Conservation (phyloP, 1,140 invertebrate species). For the Trichonephila clavata region DNA sequence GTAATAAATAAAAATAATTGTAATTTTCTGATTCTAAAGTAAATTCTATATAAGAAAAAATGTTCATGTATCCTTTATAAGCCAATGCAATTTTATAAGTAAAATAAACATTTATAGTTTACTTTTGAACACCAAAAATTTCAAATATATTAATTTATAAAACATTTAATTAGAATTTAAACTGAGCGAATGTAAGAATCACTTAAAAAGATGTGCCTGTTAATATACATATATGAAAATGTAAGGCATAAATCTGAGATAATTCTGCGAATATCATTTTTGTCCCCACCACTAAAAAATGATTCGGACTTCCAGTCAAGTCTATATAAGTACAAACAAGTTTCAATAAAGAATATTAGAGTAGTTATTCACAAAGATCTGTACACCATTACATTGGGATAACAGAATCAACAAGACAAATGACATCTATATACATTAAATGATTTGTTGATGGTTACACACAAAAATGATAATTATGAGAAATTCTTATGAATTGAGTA, state of each 20-base stretch:
- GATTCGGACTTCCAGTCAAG: background rate
- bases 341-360: constrained; percentile 8
- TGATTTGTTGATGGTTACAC: background rate
- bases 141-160: background rate
- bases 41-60: no score
- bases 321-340: constrained; percentile 40
- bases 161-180: background rate
- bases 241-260: constrained; percentile 27
- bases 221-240: constrained; percentile 23
- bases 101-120: no score
- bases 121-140: no score
- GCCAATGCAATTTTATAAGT: no score
- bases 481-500: constrained; percentile 19
- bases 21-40: no score
- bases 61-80: no score
- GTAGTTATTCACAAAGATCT: constrained; percentile 14
- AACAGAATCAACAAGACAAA: constrained; percentile 9
- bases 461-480: constrained; percentile 23
- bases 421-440: constrained; percentile 35
- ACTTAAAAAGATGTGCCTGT: constrained; percentile 18
- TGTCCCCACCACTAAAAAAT: background rate
- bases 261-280: background rate
- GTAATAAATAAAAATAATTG: no score
- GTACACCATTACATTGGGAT: constrained; percentile 52
- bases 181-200: background rate